Evolutionary conservation across 2,888 invertebrate genomes (phyloP), one percentile per base, ranked within the genome.

Genomic region (Anagyrus pseudococci): DNA sequence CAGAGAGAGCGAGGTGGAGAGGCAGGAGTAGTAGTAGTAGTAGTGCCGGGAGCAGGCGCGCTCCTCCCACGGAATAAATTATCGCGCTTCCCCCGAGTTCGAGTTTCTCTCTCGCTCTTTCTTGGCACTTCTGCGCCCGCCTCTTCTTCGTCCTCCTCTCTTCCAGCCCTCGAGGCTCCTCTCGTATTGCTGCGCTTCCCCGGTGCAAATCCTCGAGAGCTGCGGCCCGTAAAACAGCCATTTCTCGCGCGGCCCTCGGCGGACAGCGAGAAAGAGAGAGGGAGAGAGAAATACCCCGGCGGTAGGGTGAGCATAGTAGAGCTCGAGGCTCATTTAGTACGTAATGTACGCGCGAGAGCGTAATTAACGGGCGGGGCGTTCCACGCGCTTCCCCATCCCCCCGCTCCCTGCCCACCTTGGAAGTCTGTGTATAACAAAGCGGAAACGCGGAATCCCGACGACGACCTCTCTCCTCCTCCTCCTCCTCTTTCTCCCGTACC

Each of bases 291-390:
- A 8, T 17, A 19, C 19, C n/a, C 13, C 15, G 49, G 26, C 58
- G n/a, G 23, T 41, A 47, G 67, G 62, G n/a, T n/a, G n/a, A n/a
- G n/a, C n/a, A n/a, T n/a, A n/a, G n/a, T n/a, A n/a, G n/a, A 53
- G 58, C 64, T 58, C 56, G 64, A 59, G 68, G 67, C 68, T 67
- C 69, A 69, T 69, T 70, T 67, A 66, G 67, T 68, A 69, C 69
- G 74, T 74, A 77, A 75, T 73, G 74, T 70, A 75, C 74, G 73
- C 71, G 71, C 69, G 72, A 70, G 53, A 37, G 53, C 70, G 72
- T 78, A 78, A 79, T 78, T 77, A 78, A 77, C 76, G 73, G 75
- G 71, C 72, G 75, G 41, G 41, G 6, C 29, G 29, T 29, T 29
- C 29, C n/a, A n/a, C n/a, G n/a, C 33, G 6, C 33, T 33, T 33